A percentile compares a stretch with the other conserved stretches of the same genome.
These are phyloP conservation scores for Drosophila neotestacea DNA, from an alignment of 2,888 invertebrate genomes.

Conservation along the genomic window DNA sequence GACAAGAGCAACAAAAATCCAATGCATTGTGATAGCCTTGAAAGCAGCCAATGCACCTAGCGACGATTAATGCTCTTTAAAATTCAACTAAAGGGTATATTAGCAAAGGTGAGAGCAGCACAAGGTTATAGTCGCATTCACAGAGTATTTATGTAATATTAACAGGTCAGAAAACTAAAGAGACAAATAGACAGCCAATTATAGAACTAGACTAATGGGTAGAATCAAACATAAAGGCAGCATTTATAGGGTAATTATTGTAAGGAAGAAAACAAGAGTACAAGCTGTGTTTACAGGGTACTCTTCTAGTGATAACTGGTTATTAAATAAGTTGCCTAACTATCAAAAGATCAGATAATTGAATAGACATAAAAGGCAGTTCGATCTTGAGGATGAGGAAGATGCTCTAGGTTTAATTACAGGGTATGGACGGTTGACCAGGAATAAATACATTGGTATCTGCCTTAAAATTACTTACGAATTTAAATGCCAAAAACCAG, in stretches of 20 bases:
- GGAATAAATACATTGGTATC: too few species aligned
- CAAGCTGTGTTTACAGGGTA: constrained; percentile 1
- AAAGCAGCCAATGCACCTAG: constrained; percentile 56
- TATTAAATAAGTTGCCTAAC: neutral
- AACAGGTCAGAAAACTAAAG: neutral
- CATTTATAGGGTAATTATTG: neutral
- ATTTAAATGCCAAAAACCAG: too few species aligned
- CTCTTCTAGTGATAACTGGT: neutral
- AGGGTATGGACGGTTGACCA: constrained; percentile 30
- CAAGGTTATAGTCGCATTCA: neutral
- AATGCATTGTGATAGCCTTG: constrained; percentile 51
- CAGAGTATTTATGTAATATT: constrained; percentile 1
- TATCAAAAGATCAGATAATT: constrained; percentile 5
- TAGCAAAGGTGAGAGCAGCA: neutral
- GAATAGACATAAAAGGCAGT: neutral
- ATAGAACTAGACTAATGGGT: neutral
- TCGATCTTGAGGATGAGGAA: neutral
- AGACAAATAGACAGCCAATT: neutral
- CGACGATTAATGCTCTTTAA: constrained; percentile 29
- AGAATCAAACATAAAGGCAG: neutral
- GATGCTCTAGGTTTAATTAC: neutral
- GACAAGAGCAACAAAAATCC: constrained; percentile 11
- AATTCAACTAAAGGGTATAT: constrained; percentile 31
- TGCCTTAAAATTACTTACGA: too few species aligned
- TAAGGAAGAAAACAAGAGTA: neutral